Evolutionary conservation across 2,113 vertebrate genomes (phyloP), one percentile per base, ranked within the genome.

Genomic region (Solea solea): DNA sequence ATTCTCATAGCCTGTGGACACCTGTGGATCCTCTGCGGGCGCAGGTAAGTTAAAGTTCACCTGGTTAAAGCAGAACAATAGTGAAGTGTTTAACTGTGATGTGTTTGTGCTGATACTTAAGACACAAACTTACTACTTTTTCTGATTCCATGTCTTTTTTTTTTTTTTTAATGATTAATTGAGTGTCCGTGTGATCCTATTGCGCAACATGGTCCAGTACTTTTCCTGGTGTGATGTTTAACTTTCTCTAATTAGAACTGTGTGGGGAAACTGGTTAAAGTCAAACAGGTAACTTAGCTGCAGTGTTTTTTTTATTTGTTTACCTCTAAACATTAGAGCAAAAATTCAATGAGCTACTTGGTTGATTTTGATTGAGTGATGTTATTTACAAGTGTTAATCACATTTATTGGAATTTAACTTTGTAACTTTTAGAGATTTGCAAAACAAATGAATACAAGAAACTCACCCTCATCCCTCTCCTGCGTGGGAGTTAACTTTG

Each of bases 21-120:
- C 52, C 44, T 60, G 72, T 15, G 76, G 80, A 82, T 51, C 65
- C 7, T 49, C 39, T 57, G 15, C 55, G 12, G 68, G 28, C 78
- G 39, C 82, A 88, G 90, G 90, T 90, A 81, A 75, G 69, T 34
- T 0, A 9, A 25, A 70, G 2, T 5, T 64, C 28, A 72, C 66
- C 73, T 74, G 58, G 0, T n/a, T 48, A 3, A 15, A 16, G n/a
- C 40, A 60, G 7, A 55, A 34, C 5, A 4, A 8, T 34, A 34
- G 3, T 6, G 6, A 27, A 11, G 2, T 56, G 1, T 3, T 5
- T 44, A 21, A n/a, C 45, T 49, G 8, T 52, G 1, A 0, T 3
- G 8, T 13, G 9, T 42, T 1, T 2, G 7, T 12, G 6, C 7
- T 48, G 0, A 40, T 39, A 15, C n/a, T 54, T 64, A 7, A 46